Conservation (phyloP, 2,888 invertebrate species). For the Heliconius cydno region DNA sequence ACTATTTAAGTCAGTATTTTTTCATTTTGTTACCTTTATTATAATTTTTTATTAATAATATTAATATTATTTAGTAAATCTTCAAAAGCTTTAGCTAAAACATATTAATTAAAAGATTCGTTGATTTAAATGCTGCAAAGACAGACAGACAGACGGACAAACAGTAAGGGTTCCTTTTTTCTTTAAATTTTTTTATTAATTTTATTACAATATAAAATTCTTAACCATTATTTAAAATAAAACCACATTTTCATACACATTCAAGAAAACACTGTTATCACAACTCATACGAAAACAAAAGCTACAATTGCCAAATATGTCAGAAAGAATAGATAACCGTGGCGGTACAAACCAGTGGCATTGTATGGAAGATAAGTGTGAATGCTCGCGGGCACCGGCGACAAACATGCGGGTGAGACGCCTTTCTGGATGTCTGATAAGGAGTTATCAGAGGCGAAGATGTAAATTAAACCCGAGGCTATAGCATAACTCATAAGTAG, state of each 20-base stretch:
- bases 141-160: not conserved
- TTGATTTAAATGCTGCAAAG: too few species aligned
- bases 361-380: constrained; percentile 44
- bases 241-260: not conserved
- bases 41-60: too few species aligned
- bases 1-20: not conserved
- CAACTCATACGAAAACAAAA: constrained; percentile 13
- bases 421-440: constrained; percentile 34
- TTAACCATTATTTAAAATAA: not conserved
- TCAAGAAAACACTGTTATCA: constrained; percentile 16
- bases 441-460: constrained; percentile 36
- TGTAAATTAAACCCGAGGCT: constrained; percentile 37
- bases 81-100: not conserved
- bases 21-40: too few species aligned
- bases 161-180: too few species aligned
- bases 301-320: constrained; percentile 31
- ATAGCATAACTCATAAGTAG: constrained; percentile 5
- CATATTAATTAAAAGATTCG: too few species aligned
- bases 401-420: constrained; percentile 41
- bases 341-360: constrained; percentile 16
- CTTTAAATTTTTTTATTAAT: not conserved
- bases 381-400: constrained; percentile 37
- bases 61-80: not conserved
- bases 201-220: not conserved
- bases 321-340: constrained; percentile 42